Evolutionary conservation across 2,888 invertebrate genomes (phyloP), one percentile per base, ranked within the genome.

Genomic region (Ophion obscuratus): DNA sequence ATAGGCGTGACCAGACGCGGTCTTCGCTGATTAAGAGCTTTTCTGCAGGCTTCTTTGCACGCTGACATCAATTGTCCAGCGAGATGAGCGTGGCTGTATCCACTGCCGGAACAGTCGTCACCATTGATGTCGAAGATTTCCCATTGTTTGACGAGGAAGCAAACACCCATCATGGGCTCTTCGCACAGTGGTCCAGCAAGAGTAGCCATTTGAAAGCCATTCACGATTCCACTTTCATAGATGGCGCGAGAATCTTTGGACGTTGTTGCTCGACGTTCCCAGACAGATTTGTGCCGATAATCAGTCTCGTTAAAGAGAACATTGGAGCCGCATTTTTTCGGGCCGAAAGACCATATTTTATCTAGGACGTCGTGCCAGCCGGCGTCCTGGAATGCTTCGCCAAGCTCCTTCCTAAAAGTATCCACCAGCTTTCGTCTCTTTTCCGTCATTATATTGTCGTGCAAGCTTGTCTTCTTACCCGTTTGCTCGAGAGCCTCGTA

Each of bases 81-180:
- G 76, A 96, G 93, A 59, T 95, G 95, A 83, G 95, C 95, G 91
- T 95, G 94, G 88, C 87, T 90, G 57, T 88, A 88, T 44, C 86
- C 81, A 40, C 20, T 0, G 9, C 20, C 14, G 9, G 40, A 11
- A 47, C 83, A 87, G 64, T 94, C 93, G 70, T 93, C 93, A 80
- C 93, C 91, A 17, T 84, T 59, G 47, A 91, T 61, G n/a, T 81
- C 81, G 53, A 81, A 53, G 36, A 94, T 90, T 64, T 92, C 95
- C 97, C 98, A 99, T 89, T 97, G 97, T 90, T 98, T 97, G 1
- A 99, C 96, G 78, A 97, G 95, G 94, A 99, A 99, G 24, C 97
- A 98, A 0, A 99, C 98, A 1, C 99, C 99, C 95, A 97, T 97
- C 97, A 99, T 97, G 2, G 99, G 99, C 92, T 99, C 99, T 91